Conservation (phyloP, 37 sponge, comb jelly and placozoan species). For the Lycopodina hypogea region DNA sequence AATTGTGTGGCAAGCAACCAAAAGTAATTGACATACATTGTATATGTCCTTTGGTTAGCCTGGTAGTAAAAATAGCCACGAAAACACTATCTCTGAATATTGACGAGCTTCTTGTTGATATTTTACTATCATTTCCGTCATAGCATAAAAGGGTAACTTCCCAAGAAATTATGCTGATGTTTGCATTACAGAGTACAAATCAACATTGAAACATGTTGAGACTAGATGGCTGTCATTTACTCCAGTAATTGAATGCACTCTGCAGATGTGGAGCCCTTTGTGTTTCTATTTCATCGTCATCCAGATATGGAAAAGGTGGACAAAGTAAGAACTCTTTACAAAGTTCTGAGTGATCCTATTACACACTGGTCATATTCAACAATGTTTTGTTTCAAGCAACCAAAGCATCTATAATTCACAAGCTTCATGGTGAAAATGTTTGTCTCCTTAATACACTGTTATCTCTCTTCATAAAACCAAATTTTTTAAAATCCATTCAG, state of each 20-base stretch:
- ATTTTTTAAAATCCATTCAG: too few species aligned
- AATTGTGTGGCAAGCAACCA: not conserved
- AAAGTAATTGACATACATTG: not conserved
- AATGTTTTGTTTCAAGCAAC: too few species aligned
- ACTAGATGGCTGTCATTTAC: not conserved
- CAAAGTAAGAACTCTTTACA: too few species aligned
- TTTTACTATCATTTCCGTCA: not conserved
- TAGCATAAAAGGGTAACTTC: not conserved
- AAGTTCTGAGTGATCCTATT: too few species aligned
- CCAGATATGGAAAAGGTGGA: too few species aligned
- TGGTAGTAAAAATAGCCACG: not conserved
- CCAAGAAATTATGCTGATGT: not conserved
- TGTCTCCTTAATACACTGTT: too few species aligned
- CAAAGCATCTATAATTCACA: too few species aligned
- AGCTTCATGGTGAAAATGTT: too few species aligned
- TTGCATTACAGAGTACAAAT: not conserved
- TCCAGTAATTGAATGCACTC: not conserved
- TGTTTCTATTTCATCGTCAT: not conserved
- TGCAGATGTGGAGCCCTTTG: not conserved
- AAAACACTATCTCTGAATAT: not conserved
- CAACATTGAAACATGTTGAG: not conserved
- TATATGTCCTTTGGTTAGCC: not conserved
- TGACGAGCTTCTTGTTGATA: not conserved
- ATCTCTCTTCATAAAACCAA: too few species aligned
- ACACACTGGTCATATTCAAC: too few species aligned